phyloP scores from a whole-genome alignment of 2,888 invertebrate species.

The Nycteola revayana region DNA sequence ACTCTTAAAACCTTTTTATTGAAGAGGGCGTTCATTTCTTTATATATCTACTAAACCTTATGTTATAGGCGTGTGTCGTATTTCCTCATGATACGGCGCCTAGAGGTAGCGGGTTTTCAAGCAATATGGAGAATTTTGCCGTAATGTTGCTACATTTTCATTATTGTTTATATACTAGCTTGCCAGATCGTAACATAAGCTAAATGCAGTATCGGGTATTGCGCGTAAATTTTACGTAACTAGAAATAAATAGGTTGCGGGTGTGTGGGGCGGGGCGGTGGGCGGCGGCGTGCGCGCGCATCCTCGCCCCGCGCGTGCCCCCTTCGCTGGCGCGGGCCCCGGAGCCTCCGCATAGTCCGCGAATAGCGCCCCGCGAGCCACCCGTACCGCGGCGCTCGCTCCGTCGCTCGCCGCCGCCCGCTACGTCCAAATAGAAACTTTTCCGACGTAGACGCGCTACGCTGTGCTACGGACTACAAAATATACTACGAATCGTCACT shows the following conservation, averaged over 20 bases:
- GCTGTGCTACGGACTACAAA: conserved; percentile 46
- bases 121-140: conserved; percentile 8
- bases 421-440: conserved; percentile 66
- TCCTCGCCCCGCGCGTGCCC: conserved; percentile 40
- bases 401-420: conserved; percentile 47
- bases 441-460: conserved; percentile 56
- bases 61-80: conserved; percentile 22
- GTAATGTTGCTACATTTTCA: conserved; percentile 32
- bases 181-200: conserved; percentile 59
- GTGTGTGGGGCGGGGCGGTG: conserved; percentile 77
- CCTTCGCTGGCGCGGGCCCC: conserved; percentile 44
- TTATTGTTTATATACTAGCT: conserved; percentile 37
- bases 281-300: conserved; percentile 74
- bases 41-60: conserved; percentile 23
- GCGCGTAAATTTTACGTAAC: conserved; percentile 83
- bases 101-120: conserved; percentile 1
- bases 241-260: conserved; percentile 82
- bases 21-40: conserved; percentile 33
- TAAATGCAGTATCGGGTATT: conserved; percentile 79
- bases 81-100: conserved; percentile 17
- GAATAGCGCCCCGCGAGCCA: conserved; percentile 73
- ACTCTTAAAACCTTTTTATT: conserved; percentile 40
- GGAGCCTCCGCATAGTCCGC: conserved; percentile 64
- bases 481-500: conserved; percentile 35
- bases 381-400: conserved; percentile 56